Evolutionary conservation across 2,113 vertebrate species (phyloP), one percentile per base, ranked within the genome.

Genomic region (Colius striatus): DNA sequence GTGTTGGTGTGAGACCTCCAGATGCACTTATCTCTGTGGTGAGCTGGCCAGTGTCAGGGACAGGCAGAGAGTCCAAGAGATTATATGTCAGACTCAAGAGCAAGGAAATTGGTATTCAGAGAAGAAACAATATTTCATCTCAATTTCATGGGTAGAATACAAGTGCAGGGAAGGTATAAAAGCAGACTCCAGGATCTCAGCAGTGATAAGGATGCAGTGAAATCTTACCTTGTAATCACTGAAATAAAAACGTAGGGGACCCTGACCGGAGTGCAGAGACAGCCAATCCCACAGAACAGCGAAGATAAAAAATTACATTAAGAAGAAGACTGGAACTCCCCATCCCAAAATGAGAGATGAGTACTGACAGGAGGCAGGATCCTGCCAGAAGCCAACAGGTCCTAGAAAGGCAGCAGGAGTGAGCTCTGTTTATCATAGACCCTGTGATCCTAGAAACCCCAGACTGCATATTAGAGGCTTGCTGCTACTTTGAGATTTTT

Each of bases 401-500:
- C 27, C 57, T 45, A 18, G 55, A 54, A 65, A 21, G 53, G 18
- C 26, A 75, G 43, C 1, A 3, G 27, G 22, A 79, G 9, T 10
- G 5, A 82, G 18, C 12, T 18, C 50, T 38, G 5, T 6, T 79
- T 61, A 43, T 41, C 38, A 41, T 41, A 41, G 38, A 41, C 38
- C 38, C 38, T 41, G 38, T 12, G 36, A 67, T 4, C 5, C 7
- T 13, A 18, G 17, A 10, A 80, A 48, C 13, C 48, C 17, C 32
- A 43, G 36, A 9, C 16, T 22, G 5, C 0, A 2, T 27, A 71
- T 6, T 61, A 61, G 32, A 7, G 10, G 45, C 21, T 65, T 3
- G 0, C 3, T 61, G 19, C 6, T 0, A 0, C 22, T 71, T 38
- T 32, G 17, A 43, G 14, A 29, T 34, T 47, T 38, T 43, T 47